Evolutionary conservation across 1,140 invertebrate species (phyloP), one percentile per base, ranked within the genome.

Genomic region (Paralvinella palmiformis): DNA sequence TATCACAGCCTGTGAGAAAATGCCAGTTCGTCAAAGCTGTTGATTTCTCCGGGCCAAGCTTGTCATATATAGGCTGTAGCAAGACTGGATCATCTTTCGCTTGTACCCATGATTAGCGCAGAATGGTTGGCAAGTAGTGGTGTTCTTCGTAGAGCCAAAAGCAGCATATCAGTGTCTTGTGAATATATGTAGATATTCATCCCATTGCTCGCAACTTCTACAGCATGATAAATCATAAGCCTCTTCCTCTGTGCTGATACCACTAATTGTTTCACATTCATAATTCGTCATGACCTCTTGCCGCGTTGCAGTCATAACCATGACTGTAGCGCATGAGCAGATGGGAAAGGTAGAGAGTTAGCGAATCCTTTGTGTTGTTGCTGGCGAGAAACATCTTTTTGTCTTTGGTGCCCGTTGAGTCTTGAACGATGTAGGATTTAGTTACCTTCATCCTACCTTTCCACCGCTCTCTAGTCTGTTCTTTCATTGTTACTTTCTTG

Each of bases 61-160:
- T 7, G 17, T 57, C 5, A 57, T 57, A 33, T 27, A 57, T 57
- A 13, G 29, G 55, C 27, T 56, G 6, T 13, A 57, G 27, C 6
- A 57, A 13, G 29, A 57, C 55, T n/a, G n/a, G n/a, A n/a, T n/a
- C n/a, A n/a, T n/a, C n/a, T n/a, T n/a, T n/a, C n/a, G n/a, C n/a
- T n/a, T n/a, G 55, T 57, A 22, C 55, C 55, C 55, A 57, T 57
- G n/a, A 15, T 56, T 32, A 57, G 0, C 33, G 55, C 55, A 31
- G 29, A 13, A 27, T 33, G 29, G 33, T 15, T 57, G n/a, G 27
- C 55, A 24, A n/a, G 27, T 32, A 32, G 29, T 31, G 55, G 27
- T n/a, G 33, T 33, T n/a, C 29, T 33, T 10, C 55, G 27, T 7
- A 57, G 27, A 32, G 55, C 3, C 29, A 57, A 32, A 20, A 57